Evolutionary conservation across 2,888 invertebrate genomes (phyloP).

Genomic region (Drosophila setosimentum): DNA sequence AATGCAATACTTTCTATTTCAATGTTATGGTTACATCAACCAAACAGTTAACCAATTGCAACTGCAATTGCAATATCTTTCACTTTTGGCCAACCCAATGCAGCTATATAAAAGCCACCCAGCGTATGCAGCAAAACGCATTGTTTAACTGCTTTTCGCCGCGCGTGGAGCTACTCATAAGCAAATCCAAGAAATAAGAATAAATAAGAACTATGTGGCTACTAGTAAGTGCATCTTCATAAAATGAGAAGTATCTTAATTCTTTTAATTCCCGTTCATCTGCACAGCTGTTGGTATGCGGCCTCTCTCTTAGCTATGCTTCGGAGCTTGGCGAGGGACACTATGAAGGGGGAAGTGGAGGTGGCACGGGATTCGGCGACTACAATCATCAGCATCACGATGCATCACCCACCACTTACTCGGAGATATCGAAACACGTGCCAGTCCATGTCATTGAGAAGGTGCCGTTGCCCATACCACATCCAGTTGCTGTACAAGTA

Average conservation of each 20-base stretch:
- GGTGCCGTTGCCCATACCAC: slow-evolving; percentile 90
- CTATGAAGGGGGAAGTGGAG: slow-evolving; percentile 32
- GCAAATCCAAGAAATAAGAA: slow-evolving; percentile 15
- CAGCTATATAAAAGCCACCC: slow-evolving; percentile 63
- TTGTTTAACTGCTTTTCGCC: slow-evolving; percentile 40
- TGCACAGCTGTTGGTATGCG: slow-evolving; percentile 55
- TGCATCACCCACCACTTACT: slow-evolving; percentile 86
- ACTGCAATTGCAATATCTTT: slow-evolving; percentile 63
- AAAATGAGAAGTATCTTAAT: neutral
- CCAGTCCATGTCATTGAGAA: slow-evolving; percentile 90
- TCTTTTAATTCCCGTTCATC: neutral
- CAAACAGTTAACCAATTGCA: slow-evolving; percentile 53
- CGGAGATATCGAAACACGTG: slow-evolving; percentile 89
- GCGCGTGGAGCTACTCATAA: slow-evolving; percentile 30
- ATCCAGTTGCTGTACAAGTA: slow-evolving; percentile 89
- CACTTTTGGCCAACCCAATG: slow-evolving; percentile 52
- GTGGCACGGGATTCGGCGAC: slow-evolving; percentile 35
- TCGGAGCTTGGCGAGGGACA: slow-evolving; percentile 64
- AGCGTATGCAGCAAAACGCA: slow-evolving; percentile 50
- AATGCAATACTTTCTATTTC: slow-evolving; percentile 79
- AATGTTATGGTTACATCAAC: slow-evolving; percentile 78
- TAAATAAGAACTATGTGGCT: slow-evolving; percentile 55
- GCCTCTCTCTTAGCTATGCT: slow-evolving; percentile 47
- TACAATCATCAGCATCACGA: slow-evolving; percentile 58
- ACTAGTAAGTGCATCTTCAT: slow-evolving; percentile 50